Evolutionary conservation across 2,888 invertebrate genomes (phyloP), one percentile per base, ranked within the genome.

Genomic region (Apeira syringaria): DNA sequence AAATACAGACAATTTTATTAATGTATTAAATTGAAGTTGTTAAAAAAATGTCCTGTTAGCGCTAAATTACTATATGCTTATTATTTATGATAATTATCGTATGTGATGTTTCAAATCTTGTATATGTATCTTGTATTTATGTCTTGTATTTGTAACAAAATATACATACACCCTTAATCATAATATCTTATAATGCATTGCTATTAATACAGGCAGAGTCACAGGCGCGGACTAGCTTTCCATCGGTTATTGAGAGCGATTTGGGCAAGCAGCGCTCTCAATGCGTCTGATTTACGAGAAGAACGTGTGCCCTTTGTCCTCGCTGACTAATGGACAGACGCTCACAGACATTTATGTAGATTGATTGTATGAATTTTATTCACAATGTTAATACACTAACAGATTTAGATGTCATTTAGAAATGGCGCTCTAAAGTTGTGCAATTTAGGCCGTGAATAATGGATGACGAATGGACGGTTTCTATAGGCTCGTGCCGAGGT

Each of bases 331-430:
- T 89, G 89, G 87, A 87, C 87, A 81, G 82, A 84, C 88, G 88
- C 86, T 86, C 88, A 88, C 81, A 83, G 87, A 89, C 89, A 86
- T 88, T 89, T 89, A 88, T 89, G 88, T 89, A 88, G 89, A 89
- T 88, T 89, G 88, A 89, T 89, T 88, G 88, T 87, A 88, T 89
- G 77, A 89, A 89, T 89, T 89, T 89, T 88, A 89, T 89, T 88
- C 88, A 89, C 88, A 86, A 88, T 88, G 89, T 88, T 89, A 88
- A 89, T 88, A 88, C 88, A 88, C 77, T 87, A 88, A 88, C 88
- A 88, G 88, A 88, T 88, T 89, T 88, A 88, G 89, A 88, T 86
- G 89, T 89, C 89, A 89, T 88, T 89, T 89, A 85, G 87, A 87
- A 88, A 89, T 88, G 85, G 88, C 86, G 85, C 84, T 89, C 79